Base-by-base conservation (phyloP, 2,888 invertebrate genomes). In the Thera obeliscata region DNA sequence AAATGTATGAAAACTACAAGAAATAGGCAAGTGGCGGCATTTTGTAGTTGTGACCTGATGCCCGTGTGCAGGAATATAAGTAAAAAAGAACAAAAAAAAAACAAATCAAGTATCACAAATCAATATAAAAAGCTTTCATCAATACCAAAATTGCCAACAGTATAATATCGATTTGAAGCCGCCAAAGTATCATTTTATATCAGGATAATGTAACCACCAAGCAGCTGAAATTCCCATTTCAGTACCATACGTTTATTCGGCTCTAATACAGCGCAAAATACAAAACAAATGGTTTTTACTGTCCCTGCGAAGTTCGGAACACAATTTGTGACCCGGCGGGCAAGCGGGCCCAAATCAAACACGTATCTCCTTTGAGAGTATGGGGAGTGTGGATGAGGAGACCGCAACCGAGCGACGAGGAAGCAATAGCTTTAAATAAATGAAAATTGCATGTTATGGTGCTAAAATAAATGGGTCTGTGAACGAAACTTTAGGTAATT, bases 301-400 rank as follows among this genome's bases (percentile, higher is more conserved):
- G 64, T 70, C 65, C 61, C 69, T 79, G 59, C 74, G 70, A 82
- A 85, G 83, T 87, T 84, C 67, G 68, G 72, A 85, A 84, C 81
- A 80, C 81, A 86, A 86, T 85, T 86, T 83, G 83, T 78, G 72
- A 76, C 76, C 76, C 78, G 76, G 71, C 76, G 78, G 75, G 79
- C 74, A 74, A 81, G 79, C 83, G 82, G 80, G 82, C 71, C 77
- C 81, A 85, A 87, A 86, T 87, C 87, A 87, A 87, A 87, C 86
- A 86, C 80, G 82, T 79, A 79, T 79, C 82, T 85, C 84, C 83
- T 85, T 84, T 84, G 84, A 84, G 84, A 82, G 74, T 76, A 71
- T 35, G 59, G 52, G 56, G 61, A 22, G 49, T 52, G 56, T 38
- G 41, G n/a, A 41, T 56, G 56, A 56, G 52, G 36, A 49, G 56